Conservation (phyloP, 64 coral and sea anemone genomes). For the Hydrozoanthus tunicans region DNA sequence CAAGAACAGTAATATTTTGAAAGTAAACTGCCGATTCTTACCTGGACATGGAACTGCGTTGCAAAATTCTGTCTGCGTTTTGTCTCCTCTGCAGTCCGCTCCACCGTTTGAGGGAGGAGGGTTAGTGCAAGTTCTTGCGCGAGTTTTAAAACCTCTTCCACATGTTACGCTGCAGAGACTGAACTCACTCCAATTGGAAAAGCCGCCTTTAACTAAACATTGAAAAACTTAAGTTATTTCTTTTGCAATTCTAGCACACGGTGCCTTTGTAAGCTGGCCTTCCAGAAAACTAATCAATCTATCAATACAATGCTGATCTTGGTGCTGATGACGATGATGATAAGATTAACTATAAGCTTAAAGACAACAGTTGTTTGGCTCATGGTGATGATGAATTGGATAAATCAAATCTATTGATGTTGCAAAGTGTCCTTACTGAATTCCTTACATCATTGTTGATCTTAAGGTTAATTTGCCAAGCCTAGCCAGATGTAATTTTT, state of each 20-base stretch:
- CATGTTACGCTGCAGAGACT: conserved; percentile 4
- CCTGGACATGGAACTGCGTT: conserved; percentile 21
- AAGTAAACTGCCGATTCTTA: background rate
- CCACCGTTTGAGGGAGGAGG: conserved; percentile 39
- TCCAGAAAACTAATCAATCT: background rate
- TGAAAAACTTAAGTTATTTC: background rate
- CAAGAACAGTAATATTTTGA: too few relatives aligned
- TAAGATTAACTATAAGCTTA: too few relatives aligned
- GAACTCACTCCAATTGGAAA: conserved; percentile 23
- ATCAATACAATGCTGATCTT: background rate
- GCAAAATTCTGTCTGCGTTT: conserved; percentile 21
- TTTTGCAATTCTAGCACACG: too few relatives aligned
- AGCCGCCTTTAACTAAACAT: conserved; percentile 28
- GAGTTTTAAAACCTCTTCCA: conserved; percentile 12
- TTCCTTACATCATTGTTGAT: too few relatives aligned
- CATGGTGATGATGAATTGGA: too few relatives aligned
- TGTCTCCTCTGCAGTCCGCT: conserved; percentile 20
- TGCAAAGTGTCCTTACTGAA: too few relatives aligned
- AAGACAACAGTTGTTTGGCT: too few relatives aligned
- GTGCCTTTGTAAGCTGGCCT: background rate
- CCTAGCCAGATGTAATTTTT: too few relatives aligned
- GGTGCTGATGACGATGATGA: background rate
- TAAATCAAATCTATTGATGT: too few relatives aligned
- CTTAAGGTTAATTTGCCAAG: too few relatives aligned
- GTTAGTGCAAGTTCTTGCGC: conserved; percentile 34